phyloP scores from a whole-genome alignment of 2,113 vertebrate genomes.

The Philantomba maxwellii region DNA sequence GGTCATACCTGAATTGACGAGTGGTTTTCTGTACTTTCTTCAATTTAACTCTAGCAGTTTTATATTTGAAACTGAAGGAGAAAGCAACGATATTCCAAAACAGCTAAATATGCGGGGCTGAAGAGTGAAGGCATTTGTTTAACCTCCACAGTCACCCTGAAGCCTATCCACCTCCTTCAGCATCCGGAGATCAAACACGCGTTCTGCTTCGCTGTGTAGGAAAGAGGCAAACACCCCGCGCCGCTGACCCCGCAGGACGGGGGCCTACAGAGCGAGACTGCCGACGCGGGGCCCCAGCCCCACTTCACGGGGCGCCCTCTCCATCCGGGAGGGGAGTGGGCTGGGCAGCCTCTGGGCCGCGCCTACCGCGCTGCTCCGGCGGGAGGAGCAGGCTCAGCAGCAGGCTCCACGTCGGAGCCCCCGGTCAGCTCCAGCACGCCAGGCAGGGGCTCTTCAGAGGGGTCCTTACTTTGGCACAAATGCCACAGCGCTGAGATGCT shows the following conservation, averaged over 20 bases:
- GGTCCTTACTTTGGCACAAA: rapidly evolving
- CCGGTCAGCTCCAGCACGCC: rapidly evolving
- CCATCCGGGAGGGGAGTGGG: rapidly evolving
- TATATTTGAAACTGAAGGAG: not conserved
- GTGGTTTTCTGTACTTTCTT: not conserved
- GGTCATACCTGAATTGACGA: not conserved
- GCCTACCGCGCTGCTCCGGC: rapidly evolving
- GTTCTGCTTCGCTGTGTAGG: rapidly evolving
- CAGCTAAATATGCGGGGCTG: not conserved
- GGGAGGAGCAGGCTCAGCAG: not conserved
- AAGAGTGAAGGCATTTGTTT: not conserved
- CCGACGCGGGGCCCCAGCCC: too few relatives aligned
- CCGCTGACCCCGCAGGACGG: rapidly evolving
- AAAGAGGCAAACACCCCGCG: rapidly evolving
- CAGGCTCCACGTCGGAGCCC: not conserved
- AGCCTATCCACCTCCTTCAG: not conserved
- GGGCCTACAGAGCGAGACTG: rapidly evolving
- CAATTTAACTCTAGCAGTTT: not conserved
- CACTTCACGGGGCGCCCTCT: not conserved
- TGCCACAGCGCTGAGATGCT: not conserved
- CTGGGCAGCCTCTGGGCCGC: not conserved
- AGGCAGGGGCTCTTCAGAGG: not conserved
- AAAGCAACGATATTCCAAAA: not conserved
- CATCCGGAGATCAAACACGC: not conserved
- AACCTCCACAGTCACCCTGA: not conserved